Base-by-base conservation (phyloP, 2,888 invertebrate genomes). In the Leptinotarsa peninsularis region DNA sequence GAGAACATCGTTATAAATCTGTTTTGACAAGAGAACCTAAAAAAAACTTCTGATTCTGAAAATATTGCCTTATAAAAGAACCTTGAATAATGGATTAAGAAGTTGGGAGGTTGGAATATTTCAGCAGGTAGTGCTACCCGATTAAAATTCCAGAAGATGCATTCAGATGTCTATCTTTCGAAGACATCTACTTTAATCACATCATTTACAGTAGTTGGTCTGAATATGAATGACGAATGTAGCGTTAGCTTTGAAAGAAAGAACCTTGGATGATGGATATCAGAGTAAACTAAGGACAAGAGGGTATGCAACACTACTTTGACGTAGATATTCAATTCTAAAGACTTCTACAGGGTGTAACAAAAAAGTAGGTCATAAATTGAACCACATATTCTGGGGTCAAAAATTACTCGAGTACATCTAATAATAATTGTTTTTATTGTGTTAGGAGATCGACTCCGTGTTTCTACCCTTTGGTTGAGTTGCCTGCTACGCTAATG, bases 101-200 rank as follows among this genome's bases (percentile, higher is more conserved):
- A n/a, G 63, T 18, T 58, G 58, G 63, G 43, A 63, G 63, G 63
- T n/a, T 63, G 43, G 18, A 63, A 63, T 60, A 63, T 33, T 43
- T 63, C 63, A 63, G 43, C 63, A 63, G 63, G 63, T 63, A 63
- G 63, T 43, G 33, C 13, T 33, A 63, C 43, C 27, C 27, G 63
- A 63, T 63, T 63, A 63, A 63, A 27, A 63, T 63, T 63, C 63
- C 63, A 63, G n/a, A 63, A 18, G 21, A 10, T 33, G 33, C 21
- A 70, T 70, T 70, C 70, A 49, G 18, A 58, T 58, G 70, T 58
- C 60, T 54, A 70, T 70, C 70, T 58, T 60, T 58, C 49, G n/a
- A 18, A 69, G 56, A 69, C 43, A 43, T 18, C 54, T 21, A 27
- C 50, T 52, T 68, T 50, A 63, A 68, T 68, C 54, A 27, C n/a